Base-by-base conservation (phyloP, 2,797 vertebrate genomes). In the Mareca penelope region DNA sequence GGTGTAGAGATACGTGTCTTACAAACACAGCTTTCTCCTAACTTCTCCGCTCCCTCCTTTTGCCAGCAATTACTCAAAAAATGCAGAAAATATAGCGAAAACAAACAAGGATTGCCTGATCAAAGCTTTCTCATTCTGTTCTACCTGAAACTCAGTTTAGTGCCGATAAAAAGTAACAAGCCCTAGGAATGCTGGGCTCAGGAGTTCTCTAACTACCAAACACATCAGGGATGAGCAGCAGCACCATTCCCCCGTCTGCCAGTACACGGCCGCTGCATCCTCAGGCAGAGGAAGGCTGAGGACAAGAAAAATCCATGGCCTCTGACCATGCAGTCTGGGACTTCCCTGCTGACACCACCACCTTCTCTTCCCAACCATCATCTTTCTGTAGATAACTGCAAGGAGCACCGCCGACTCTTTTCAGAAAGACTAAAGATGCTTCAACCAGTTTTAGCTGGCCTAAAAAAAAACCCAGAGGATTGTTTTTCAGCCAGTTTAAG, bases 401-500 rank as follows among this genome's bases (percentile, higher is more conserved):
- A 3, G 4, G 7, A 89, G 22, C 31, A 71, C 44, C 24, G 37
- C 16, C 21, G 42, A 52, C 59, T 73, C 40, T 55, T 59, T 81
- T 4, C 26, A 67, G 63, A 69, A 78, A 39, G 63, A 29, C 11
- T 70, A 55, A 80, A 86, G 59, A 80, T 16, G 16, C 88, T 93
- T 94, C 89, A 88, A 55, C 39, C 55, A 88, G n/a, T n/a, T 40
- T 68, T 59, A 72, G 82, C 57, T 83, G 40, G 69, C 76, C 79
- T 61, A 88, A 78, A 95, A 93, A 93, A 85, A 82, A 71, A 46
- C n/a, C 46, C 23, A 8, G 29, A 2, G 28, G 82, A 91, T 76
- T 88, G 65, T 79, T 94, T 69, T 88, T 59, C 65, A 84, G 46
- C 70, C 80, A 78, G 80, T 81, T 88, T 78, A 88, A 90, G 77